Evolutionary conservation across 2,888 invertebrate genomes (phyloP), one percentile per base, ranked within the genome.

Genomic region (Hemithea aestivaria): DNA sequence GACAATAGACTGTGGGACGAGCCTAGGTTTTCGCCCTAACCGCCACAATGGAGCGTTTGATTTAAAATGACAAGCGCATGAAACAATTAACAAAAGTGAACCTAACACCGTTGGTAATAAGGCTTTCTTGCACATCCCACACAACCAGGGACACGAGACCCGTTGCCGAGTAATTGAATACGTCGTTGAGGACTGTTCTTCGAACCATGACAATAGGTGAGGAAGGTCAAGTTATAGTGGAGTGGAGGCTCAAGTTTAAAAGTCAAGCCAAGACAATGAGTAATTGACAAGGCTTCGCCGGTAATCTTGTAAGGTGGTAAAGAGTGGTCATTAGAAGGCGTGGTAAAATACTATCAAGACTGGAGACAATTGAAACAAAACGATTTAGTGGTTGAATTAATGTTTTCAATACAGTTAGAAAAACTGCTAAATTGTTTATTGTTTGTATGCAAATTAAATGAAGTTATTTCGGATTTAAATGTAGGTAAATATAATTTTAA

Each of bases 1-100:
- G 63, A 78, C 79, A 79, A 78, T 78, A 56, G 74, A 40, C 61
- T 63, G 76, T 79, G 72, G 76, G 78, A 73, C 62, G 71, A 53
- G 55, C 58, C 52, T 48, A 54, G 50, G 54, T 59, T 54, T 55
- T 60, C 58, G 62, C 60, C 62, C 54, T 45, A 53, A 47, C 49
- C 42, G 37, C 45, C 47, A 68, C 69, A 70, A 74, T 69, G 42
- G 60, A 37, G 43, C 53, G 60, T 68, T 62, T 29, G 29, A 60
- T 57, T 45, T 61, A 48, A 56, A 55, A 51, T 34, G 8, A 41
- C 26, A 38, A 42, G 12, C 22, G 44, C 45, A 27, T 48, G 41
- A 48, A 56, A 52, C 48, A 40, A 45, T 44, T 50, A 55, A 50
- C 52, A 51, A 59, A 54, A 57, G 43, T 56, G 45, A 56, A 53